These are phyloP conservation scores for Meleagris gallopavo DNA, from an alignment of 2,113 vertebrate species.

Conservation along the genomic window DNA sequence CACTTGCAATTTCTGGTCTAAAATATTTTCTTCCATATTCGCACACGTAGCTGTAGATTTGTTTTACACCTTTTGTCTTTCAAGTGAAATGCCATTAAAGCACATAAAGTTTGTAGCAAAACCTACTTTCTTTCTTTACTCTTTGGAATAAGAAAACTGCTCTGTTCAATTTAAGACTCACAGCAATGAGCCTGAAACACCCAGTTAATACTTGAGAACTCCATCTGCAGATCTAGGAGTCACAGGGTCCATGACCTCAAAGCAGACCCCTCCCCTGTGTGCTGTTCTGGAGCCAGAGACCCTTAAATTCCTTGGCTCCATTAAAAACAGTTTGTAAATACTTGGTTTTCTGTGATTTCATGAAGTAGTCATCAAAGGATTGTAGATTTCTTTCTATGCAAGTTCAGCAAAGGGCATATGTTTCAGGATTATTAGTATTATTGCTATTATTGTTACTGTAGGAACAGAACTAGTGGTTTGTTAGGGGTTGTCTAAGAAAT, in stretches of 20 bases:
- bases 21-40: neutral
- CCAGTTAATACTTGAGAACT: neutral
- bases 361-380: neutral
- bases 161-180: neutral
- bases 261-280: neutral
- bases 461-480: conserved; percentile 12
- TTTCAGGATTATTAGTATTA: neutral
- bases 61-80: neutral
- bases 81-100: neutral
- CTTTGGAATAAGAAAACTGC: neutral
- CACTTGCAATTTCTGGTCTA: neutral
- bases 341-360: neutral
- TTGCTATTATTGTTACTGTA: neutral
- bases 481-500: conserved; percentile 24
- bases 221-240: neutral
- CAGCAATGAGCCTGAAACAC: neutral
- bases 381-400: neutral
- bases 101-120: neutral
- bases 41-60: neutral
- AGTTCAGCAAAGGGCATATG: neutral
- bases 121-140: neutral
- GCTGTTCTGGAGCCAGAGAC: neutral
- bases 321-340: neutral
- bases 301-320: neutral
- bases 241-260: neutral